These are phyloP conservation scores for Galendromus occidentalis DNA, from an alignment of 1,140 invertebrate species.

Conservation along the genomic window DNA sequence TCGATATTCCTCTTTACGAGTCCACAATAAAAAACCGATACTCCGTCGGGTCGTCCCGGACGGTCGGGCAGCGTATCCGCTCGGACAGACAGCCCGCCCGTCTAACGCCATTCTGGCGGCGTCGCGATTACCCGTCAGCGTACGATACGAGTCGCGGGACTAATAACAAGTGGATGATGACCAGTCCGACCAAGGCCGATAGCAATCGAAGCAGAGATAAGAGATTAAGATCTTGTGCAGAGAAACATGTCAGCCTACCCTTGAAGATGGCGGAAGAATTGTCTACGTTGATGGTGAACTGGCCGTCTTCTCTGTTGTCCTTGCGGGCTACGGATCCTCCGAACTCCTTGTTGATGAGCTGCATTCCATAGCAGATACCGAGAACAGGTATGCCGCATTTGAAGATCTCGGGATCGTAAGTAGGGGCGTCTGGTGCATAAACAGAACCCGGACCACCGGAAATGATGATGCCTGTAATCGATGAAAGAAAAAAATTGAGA, in stretches of 20 bases:
- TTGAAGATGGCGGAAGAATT: slow-evolving; percentile 73
- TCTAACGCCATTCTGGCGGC: too few relatives aligned
- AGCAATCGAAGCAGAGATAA: too few relatives aligned
- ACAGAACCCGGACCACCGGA: slow-evolving; percentile 93
- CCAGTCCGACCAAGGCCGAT: too few relatives aligned
- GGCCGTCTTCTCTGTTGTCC: slow-evolving; percentile 79
- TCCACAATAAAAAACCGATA: neutral
- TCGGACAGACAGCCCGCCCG: too few relatives aligned
- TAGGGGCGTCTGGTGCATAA: slow-evolving; percentile 77
- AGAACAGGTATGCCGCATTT: slow-evolving; percentile 81
- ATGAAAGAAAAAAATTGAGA: slow-evolving; percentile 21
- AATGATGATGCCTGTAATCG: slow-evolving; percentile 79
- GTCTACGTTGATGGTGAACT: slow-evolving; percentile 72
- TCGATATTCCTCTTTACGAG: neutral
- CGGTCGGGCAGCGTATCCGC: too few relatives aligned
- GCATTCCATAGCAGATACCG: slow-evolving; percentile 97
- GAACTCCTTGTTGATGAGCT: slow-evolving; percentile 91
- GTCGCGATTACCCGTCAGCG: too few relatives aligned
- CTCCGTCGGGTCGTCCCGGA: neutral
- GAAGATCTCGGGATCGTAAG: slow-evolving; percentile 85
- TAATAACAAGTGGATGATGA: too few relatives aligned
- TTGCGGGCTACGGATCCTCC: slow-evolving; percentile 74
- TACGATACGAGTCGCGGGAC: too few relatives aligned
- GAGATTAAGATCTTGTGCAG: too few relatives aligned
- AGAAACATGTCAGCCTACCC: too few relatives aligned